Evolutionary conservation across 2,113 vertebrate genomes (phyloP).

Genomic region (Tapirus terrestris): DNA sequence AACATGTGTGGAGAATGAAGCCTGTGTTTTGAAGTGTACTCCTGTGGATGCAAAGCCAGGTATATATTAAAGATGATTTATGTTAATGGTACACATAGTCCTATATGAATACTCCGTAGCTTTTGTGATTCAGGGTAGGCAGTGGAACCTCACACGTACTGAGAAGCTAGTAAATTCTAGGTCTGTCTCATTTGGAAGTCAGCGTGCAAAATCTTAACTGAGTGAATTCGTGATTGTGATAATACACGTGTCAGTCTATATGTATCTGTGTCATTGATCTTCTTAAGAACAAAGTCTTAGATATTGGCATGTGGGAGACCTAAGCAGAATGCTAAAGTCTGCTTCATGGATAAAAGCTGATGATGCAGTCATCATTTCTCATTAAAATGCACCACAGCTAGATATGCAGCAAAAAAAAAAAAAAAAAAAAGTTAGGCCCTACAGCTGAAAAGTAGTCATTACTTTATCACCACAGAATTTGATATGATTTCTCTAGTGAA

Average conservation of each 20-base stretch:
- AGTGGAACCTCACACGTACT: not conserved
- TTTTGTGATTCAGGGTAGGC: not conserved
- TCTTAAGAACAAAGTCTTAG: not conserved
- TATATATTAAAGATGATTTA: not conserved
- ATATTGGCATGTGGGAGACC: not conserved
- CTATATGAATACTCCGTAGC: not conserved
- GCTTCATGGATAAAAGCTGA: not conserved
- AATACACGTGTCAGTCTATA: not conserved
- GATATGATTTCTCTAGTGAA: slow-evolving; percentile 51
- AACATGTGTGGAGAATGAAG: not conserved
- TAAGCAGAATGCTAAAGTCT: slow-evolving; percentile 5
- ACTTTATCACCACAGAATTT: slow-evolving; percentile 32
- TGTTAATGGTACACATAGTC: not conserved
- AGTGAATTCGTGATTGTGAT: not conserved
- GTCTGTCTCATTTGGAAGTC: not conserved
- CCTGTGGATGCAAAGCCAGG: not conserved
- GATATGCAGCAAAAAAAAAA: not conserved
- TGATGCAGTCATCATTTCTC: slow-evolving; percentile 41
- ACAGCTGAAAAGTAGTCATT: slow-evolving; percentile 11
- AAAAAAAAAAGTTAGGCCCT: slow-evolving; percentile 4
- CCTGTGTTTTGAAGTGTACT: not conserved
- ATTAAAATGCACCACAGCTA: slow-evolving; percentile 50
- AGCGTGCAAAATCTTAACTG: not conserved
- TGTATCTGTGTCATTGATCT: not conserved
- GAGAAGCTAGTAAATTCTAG: not conserved